Conservation (phyloP, 2,888 invertebrate species). For the Apamea anceps region DNA sequence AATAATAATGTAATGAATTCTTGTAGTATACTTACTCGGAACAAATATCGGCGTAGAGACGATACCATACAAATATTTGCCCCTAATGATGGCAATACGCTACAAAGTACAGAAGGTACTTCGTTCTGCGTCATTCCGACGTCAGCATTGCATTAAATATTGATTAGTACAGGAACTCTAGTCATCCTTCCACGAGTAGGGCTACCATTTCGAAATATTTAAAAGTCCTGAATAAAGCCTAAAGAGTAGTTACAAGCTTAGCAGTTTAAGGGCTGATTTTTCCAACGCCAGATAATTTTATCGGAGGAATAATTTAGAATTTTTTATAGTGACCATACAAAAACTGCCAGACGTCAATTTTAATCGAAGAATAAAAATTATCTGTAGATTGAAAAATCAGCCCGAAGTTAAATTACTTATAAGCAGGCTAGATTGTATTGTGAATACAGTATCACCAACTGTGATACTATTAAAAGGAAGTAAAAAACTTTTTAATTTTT, state of each 20-base stretch:
- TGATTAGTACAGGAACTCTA: conserved; percentile 30
- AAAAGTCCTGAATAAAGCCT: background rate
- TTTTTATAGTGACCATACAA: too few species aligned
- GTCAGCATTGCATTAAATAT: conserved; percentile 43
- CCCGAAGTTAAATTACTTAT: background rate
- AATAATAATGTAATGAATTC: background rate
- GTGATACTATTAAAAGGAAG: background rate
- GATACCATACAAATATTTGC: conserved; percentile 33
- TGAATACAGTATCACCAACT: background rate
- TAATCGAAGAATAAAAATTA: too few species aligned
- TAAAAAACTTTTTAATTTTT: background rate
- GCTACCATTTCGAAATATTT: background rate
- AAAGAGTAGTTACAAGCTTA: too few species aligned
- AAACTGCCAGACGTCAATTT: too few species aligned
- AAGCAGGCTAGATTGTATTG: background rate
- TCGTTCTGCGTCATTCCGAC: conserved; percentile 38
- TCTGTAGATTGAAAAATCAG: too few species aligned
- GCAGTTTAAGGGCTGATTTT: too few species aligned
- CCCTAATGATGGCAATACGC: conserved; percentile 21
- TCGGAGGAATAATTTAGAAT: too few species aligned
- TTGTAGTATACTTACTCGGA: background rate
- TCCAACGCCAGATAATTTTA: too few species aligned
- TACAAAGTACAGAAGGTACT: conserved; percentile 9
- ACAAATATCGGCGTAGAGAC: conserved; percentile 7
- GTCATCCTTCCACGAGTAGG: conserved; percentile 3